Evolutionary conservation across 2,888 invertebrate genomes (phyloP), one percentile per base, ranked within the genome.

Genomic region (Entomobrya multifasciata): DNA sequence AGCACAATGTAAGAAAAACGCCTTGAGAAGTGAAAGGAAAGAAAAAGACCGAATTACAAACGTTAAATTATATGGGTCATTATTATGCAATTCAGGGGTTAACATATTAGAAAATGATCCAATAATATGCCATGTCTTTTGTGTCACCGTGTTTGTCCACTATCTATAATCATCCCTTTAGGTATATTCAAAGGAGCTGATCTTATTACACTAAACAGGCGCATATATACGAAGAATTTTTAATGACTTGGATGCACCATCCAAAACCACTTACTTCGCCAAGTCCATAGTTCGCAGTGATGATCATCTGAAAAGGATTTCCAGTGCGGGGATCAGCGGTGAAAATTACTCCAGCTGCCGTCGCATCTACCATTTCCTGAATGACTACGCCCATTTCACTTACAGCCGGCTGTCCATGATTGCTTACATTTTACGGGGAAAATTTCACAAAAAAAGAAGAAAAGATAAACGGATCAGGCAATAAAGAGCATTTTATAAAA

Each of bases 201-300:
- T 22, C 44, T 44, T 27, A 25, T 70, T 70, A 47, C 22, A 47
- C 47, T 47, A 70, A 70, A 49, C 13, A 49, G 17, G 49, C 27
- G 22, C 49, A n/a, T 49, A 49, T 49, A 6, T 36, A 36, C 36
- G 20, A 47, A 70, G 49, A 49, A 70, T 49, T 67, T 44, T 70
- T 70, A 70, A 70, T 70, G 70, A 70, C 47, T 70, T 70, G 70
- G 20, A 67, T 67, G 5, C 30, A 22, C 20, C 8, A 65, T 22
- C 41, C 10, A 22, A 11, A 60, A 13, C 44, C 60, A 76, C 81
- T 90, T 92, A 96, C 96, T 94, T 97, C 97, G 84, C 97, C 97
- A 0, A 97, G 93, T 0, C 97, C 97, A 92, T 95, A 96, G 92
- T 96, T 96, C 3, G 96, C 95, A 11, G 96, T 96, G 90, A 97